Conservation (phyloP, 1,140 invertebrate genomes). For the Phymastichus coffea region DNA sequence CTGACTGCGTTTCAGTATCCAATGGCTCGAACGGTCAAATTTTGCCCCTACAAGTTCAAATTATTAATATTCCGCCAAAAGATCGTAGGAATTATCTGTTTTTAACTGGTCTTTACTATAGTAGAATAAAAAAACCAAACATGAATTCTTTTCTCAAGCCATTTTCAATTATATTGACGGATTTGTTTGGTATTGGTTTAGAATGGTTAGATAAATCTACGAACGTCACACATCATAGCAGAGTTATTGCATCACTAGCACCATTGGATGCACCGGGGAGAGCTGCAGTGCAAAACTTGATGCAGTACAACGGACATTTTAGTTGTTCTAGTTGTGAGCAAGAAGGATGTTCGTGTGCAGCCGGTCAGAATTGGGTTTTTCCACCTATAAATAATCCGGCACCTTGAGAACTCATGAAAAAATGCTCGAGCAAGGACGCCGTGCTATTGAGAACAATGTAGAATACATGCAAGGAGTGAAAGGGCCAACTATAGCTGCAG, state of each 20-base stretch:
- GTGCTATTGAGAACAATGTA: not conserved
- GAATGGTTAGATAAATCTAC: not conserved
- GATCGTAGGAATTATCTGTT: conserved; percentile 12
- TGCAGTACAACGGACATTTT: conserved; percentile 10
- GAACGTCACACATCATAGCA: not conserved
- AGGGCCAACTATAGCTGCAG: not conserved
- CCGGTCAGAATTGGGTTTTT: too few relatives aligned
- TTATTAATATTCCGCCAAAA: conserved; percentile 12
- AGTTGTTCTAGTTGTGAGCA: not conserved
- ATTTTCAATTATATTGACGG: too few relatives aligned
- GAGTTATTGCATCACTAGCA: not conserved
- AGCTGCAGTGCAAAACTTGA: not conserved
- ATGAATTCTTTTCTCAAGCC: conserved; percentile 20
- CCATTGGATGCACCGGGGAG: not conserved
- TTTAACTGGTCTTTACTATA: conserved; percentile 15
- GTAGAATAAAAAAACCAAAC: conserved; percentile 10
- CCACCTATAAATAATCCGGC: too few relatives aligned
- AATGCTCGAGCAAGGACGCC: not conserved
- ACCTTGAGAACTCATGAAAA: too few relatives aligned
- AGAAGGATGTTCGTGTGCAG: too few relatives aligned
- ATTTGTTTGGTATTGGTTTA: not conserved
- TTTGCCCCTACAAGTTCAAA: too few relatives aligned
- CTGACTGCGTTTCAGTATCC: conserved; percentile 15
- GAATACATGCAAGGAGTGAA: conserved; percentile 1
- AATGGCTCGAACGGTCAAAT: conserved; percentile 24